Percentiles rank a stretch among this genome's conserved stretches.
These are phyloP conservation scores for Volucella inflata DNA, from an alignment of 2,888 invertebrate genomes.

Conservation along the genomic window DNA sequence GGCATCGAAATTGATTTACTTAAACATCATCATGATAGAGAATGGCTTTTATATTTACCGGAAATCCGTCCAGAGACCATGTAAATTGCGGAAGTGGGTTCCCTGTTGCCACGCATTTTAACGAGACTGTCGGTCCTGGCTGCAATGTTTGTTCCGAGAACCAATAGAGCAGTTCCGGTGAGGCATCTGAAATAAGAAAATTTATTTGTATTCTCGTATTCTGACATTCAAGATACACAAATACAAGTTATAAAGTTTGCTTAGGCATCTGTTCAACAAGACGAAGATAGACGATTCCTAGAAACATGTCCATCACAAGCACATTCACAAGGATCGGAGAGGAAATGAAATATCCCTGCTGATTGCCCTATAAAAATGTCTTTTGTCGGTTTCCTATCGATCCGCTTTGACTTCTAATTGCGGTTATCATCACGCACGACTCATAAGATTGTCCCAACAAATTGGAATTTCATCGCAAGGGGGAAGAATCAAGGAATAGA, in stretches of 20 bases:
- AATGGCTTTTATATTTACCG: constrained; percentile 85
- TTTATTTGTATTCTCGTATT: constrained; percentile 10
- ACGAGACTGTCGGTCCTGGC: constrained; percentile 94
- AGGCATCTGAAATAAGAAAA: constrained; percentile 87
- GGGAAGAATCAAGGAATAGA: neutral
- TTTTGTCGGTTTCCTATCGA: constrained; percentile 64
- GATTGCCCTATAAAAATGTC: constrained; percentile 65
- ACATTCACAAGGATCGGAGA: constrained; percentile 9
- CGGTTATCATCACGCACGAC: constrained; percentile 44
- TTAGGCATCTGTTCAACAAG: neutral
- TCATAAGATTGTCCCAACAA: constrained; percentile 42
- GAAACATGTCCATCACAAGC: neutral
- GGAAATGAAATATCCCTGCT: constrained; percentile 59
- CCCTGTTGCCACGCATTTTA: constrained; percentile 97
- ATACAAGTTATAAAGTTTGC: neutral
- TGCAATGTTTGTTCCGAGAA: constrained; percentile 96
- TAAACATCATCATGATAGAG: constrained; percentile 38
- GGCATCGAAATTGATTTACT: constrained; percentile 50
- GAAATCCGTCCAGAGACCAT: constrained; percentile 95
- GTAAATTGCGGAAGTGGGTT: constrained; percentile 96
- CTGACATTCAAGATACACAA: neutral
- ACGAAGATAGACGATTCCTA: neutral
- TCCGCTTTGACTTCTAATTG: constrained; percentile 58
- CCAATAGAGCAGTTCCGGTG: constrained; percentile 94
- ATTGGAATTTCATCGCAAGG: constrained; percentile 63